phyloP scores from a whole-genome alignment of 2,888 invertebrate species.

The Sinodicranocentrus sp. region DNA sequence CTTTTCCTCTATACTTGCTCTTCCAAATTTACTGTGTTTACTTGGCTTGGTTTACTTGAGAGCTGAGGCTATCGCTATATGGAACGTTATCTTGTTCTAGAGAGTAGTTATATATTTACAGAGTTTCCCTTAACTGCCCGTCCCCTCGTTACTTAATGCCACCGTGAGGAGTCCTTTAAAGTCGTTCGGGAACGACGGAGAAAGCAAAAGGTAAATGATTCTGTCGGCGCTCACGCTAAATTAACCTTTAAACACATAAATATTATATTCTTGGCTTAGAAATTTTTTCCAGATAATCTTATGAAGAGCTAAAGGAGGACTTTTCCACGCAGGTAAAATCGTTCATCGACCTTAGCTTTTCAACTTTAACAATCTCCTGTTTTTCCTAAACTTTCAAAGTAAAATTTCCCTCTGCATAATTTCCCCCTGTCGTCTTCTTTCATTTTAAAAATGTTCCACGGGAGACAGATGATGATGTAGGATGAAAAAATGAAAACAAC shows the following conservation, averaged over 20 bases:
- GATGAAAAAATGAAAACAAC: too few species aligned
- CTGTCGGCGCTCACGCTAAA: constrained; percentile 13
- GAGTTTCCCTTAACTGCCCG: not conserved
- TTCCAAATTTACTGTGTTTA: not conserved
- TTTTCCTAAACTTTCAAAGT: too few species aligned
- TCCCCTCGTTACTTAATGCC: not conserved
- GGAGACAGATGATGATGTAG: too few species aligned
- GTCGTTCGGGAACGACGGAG: not conserved
- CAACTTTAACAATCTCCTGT: not conserved
- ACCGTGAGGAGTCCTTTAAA: constrained; percentile 2
- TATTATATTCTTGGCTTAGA: not conserved
- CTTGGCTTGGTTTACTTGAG: constrained; percentile 8
- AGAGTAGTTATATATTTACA: too few species aligned
- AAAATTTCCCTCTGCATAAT: too few species aligned
- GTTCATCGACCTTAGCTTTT: constrained; percentile 13
- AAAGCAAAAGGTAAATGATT: constrained; percentile 12
- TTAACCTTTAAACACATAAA: constrained; percentile 28
- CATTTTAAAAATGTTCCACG: too few species aligned
- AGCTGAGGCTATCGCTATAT: too few species aligned
- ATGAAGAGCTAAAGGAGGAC: not conserved
- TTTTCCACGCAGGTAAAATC: constrained; percentile 19
- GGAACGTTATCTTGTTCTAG: too few species aligned
- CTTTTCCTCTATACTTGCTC: constrained; percentile 5
- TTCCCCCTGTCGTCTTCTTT: too few species aligned
- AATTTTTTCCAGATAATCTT: not conserved